These are phyloP conservation scores for Enteromius radiatus DNA, from an alignment of 2,797 vertebrate species.

Conservation along the genomic window DNA sequence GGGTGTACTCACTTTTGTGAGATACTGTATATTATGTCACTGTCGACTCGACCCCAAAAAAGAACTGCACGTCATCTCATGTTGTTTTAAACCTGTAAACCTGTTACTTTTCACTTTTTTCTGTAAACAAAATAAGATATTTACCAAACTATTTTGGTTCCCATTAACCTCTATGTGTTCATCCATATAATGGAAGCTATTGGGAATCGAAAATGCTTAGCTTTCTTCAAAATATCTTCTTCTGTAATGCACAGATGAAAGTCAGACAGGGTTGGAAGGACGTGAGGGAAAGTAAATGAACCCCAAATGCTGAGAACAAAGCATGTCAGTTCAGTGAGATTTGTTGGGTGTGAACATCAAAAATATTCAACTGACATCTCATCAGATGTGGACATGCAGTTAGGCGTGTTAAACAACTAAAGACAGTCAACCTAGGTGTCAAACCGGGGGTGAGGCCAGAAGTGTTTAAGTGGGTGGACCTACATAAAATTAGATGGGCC, in stretches of 20 bases:
- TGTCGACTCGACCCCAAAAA: not conserved
- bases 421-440: not conserved
- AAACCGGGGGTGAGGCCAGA: not conserved
- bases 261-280: not conserved
- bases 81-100: not conserved
- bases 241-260: not conserved
- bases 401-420: slow-evolving; percentile 20
- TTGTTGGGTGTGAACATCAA: slow-evolving; percentile 19
- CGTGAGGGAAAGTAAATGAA: not conserved
- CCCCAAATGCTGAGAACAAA: slow-evolving; percentile 22
- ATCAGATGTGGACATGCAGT: slow-evolving; percentile 9
- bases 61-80: not conserved
- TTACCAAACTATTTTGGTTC: not conserved
- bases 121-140: not conserved
- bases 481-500: not conserved
- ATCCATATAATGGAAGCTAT: not conserved
- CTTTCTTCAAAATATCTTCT: not conserved
- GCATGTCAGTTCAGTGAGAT: slow-evolving; percentile 20
- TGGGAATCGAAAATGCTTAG: not conserved
- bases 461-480: not conserved
- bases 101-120: no score
- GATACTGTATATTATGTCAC: no score
- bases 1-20: no score
- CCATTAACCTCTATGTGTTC: not conserved
- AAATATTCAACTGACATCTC: not conserved